A percentile compares a stretch with the other conserved stretches of the same genome.
These are phyloP conservation scores for Thryonomys swinderianus DNA, from an alignment of 2,113 vertebrate species.

Conservation along the genomic window DNA sequence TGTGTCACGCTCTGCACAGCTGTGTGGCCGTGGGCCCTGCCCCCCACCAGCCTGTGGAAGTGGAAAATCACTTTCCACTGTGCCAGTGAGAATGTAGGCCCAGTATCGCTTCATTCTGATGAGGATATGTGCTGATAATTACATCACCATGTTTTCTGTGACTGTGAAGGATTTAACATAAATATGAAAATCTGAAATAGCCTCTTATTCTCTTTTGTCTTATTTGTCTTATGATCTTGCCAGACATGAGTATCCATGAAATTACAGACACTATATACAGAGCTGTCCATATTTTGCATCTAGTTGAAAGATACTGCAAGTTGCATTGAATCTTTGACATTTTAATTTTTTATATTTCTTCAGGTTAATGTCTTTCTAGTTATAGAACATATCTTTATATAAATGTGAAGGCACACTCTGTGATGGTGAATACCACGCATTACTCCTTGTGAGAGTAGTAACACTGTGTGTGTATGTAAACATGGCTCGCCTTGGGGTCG, in stretches of 20 bases:
- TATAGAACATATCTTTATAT: neutral
- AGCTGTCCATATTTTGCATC: neutral
- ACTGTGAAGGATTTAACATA: neutral
- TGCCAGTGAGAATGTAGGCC: neutral
- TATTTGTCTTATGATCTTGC: neutral
- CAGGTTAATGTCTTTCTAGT: neutral
- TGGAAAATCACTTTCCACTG: neutral
- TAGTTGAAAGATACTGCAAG: neutral
- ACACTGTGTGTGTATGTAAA: too few relatives aligned
- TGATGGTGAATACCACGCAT: too few relatives aligned
- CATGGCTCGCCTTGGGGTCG: neutral
- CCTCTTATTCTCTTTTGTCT: neutral
- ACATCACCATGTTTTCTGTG: neutral
- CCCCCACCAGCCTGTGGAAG: accelerated
- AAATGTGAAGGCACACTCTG: neutral
- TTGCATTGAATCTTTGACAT: neutral
- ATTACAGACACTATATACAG: too few relatives aligned
- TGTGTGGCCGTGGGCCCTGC: too few relatives aligned
- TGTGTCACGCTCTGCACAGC: accelerated
- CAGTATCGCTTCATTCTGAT: neutral
- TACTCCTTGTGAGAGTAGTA: neutral
- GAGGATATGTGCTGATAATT: neutral
- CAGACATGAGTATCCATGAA: neutral
- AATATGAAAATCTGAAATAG: neutral
- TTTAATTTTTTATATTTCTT: neutral